Percentiles rank a stretch among this genome's conserved stretches.
Conservation (phyloP, 2,888 invertebrate species). For the Hololepta plana region DNA sequence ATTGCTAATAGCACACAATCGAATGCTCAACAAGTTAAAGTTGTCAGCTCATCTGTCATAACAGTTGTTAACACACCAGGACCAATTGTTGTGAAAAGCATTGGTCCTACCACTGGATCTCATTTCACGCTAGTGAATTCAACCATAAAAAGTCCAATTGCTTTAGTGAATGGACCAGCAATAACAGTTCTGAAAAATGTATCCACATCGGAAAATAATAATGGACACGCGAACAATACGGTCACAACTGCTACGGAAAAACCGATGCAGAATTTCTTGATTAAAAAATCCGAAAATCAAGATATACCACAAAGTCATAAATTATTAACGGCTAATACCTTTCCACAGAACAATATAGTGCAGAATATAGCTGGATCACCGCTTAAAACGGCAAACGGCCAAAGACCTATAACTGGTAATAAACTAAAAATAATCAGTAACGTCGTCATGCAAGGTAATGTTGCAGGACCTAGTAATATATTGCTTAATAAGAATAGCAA, state of each 20-base stretch:
- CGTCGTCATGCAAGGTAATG: conserved; percentile 17
- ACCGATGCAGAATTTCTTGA: neutral
- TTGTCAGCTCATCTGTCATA: conserved; percentile 23
- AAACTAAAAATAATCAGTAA: conserved; percentile 27
- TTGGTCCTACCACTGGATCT: conserved; percentile 20
- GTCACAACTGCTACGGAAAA: neutral
- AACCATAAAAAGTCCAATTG: conserved; percentile 18
- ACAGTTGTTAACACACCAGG: conserved; percentile 26
- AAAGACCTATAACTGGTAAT: conserved; percentile 14
- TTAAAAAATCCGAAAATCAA: conserved; percentile 7
- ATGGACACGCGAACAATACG: too few species aligned
- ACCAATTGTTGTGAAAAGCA: conserved; percentile 23
- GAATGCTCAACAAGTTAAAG: too few species aligned
- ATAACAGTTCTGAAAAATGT: conserved; percentile 25
- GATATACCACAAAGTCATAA: conserved; percentile 23
- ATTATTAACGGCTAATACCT: conserved; percentile 21
- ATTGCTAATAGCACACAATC: conserved; percentile 8
- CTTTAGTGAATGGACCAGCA: conserved; percentile 23
- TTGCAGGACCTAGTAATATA: conserved; percentile 15
- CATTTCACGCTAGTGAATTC: conserved; percentile 25
- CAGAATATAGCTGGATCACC: conserved; percentile 11
- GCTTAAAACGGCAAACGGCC: conserved; percentile 21
- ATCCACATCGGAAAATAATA: too few species aligned
- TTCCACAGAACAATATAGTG: conserved; percentile 18
- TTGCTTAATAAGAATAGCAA: conserved; percentile 18